Conservation (phyloP, 2,888 invertebrate genomes). For the Chromoteleia sp. region DNA sequence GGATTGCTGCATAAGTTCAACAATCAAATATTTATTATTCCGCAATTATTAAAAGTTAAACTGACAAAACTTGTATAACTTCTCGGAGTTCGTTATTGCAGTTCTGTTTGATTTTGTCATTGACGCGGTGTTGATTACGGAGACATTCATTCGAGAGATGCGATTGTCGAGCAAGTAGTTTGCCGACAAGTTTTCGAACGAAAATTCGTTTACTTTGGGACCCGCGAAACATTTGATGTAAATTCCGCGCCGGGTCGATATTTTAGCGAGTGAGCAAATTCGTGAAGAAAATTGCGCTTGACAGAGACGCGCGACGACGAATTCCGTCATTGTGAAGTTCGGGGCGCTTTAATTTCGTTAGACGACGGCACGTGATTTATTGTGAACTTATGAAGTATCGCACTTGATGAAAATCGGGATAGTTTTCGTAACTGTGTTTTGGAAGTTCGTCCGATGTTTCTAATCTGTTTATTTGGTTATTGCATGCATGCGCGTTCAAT, state of each 20-base stretch:
- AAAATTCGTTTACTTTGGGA: constrained; percentile 53
- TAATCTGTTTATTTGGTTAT: constrained; percentile 22
- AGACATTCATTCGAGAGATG: constrained; percentile 47
- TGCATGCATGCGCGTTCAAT: constrained; percentile 7
- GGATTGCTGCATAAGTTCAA: no score
- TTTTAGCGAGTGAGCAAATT: constrained; percentile 22
- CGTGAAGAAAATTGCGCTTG: neutral
- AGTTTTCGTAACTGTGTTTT: constrained; percentile 26
- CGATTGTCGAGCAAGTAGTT: constrained; percentile 61
- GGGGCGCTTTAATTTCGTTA: constrained; percentile 21
- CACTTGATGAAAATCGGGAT: constrained; percentile 3
- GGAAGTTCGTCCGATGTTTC: constrained; percentile 2
- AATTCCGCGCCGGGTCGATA: constrained; percentile 38
- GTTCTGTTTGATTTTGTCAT: constrained; percentile 52
- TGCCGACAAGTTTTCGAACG: constrained; percentile 51
- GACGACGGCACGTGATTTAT: constrained; percentile 19
- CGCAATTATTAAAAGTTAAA: constrained; percentile 43
- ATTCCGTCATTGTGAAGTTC: constrained; percentile 5
- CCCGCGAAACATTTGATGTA: constrained; percentile 44
- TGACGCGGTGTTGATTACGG: constrained; percentile 53
- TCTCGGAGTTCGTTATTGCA: constrained; percentile 36
- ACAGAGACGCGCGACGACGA: constrained; percentile 14
- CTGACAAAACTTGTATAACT: constrained; percentile 23
- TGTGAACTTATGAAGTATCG: constrained; percentile 34
- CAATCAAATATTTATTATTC: constrained; percentile 38